Base-by-base conservation (phyloP, 2,113 vertebrate species). In the Trogon surrucura region DNA sequence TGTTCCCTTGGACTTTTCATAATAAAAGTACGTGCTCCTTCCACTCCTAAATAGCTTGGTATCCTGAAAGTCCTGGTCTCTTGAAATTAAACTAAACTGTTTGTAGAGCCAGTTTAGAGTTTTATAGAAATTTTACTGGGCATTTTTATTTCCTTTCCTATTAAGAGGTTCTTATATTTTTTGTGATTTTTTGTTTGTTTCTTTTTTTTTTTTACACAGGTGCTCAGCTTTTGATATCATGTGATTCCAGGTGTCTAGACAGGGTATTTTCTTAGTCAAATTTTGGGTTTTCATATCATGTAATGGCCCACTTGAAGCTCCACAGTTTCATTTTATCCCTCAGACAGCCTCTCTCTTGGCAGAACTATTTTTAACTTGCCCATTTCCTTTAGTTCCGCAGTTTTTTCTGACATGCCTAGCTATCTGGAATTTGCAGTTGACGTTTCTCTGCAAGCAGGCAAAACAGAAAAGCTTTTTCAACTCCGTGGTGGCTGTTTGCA, bases 221-320 rank as follows among this genome's bases (percentile, higher is more conserved):
- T 96, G 96, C 95, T 97, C 81, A 95, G 30, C 73, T 96, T 95
- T 96, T 97, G 73, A 93, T 95, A 95, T 7, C 83, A 78, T 27
- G 34, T 81, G 80, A 93, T 95, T 95, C 96, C 86, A 94, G 86
- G 73, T 87, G 92, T 84, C 83, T 86, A 87, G 69, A 61, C 86
- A 96, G 95, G 89, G 86, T 95, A 69, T 92, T 97, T 96, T 95
- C 84, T 91, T 91, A 93, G 85, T 95, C 90, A 87, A 75, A 64
- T 81, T 60, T 81, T 91, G 89, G 36, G 66, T 74, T 93, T 89
- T 93, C 83, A 89, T 20, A 27, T 85, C 60, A 54, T 41, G 71
- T 56, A 67, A 84, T 81, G 91, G 26, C 93, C 91, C 83, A 91
- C 78, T 91, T 91, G 80, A 95, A 91, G 60, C 77, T 89, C 66